Evolutionary conservation across 1,140 invertebrate species (phyloP).

Genomic region (Harlomillsia oculata): DNA sequence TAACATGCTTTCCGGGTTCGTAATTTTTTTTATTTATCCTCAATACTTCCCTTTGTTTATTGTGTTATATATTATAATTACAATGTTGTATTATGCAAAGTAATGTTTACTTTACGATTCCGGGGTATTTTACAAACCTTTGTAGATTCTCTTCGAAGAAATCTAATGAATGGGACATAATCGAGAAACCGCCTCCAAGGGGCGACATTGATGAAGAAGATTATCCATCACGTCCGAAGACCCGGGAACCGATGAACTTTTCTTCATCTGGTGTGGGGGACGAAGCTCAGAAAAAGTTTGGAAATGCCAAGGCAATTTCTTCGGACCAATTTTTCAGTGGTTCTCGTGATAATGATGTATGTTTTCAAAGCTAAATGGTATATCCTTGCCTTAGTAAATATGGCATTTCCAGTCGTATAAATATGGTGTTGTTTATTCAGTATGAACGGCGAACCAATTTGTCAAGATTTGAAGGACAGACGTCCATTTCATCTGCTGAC

Average conservation of each 20-base stretch:
- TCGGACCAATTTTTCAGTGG: slow-evolving; percentile 91
- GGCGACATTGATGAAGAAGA: slow-evolving; percentile 17
- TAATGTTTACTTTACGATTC: no score
- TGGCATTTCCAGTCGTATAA: no score
- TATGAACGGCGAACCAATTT: slow-evolving; percentile 58
- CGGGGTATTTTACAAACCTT: no score
- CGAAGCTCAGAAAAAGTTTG: slow-evolving; percentile 88
- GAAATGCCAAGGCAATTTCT: slow-evolving; percentile 91
- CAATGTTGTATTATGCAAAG: no score
- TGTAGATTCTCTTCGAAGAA: slow-evolving; percentile 11
- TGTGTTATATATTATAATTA: no score
- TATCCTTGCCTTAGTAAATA: no score
- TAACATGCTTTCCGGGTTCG: not conserved
- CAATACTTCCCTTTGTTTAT: no score
- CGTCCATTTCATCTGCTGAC: slow-evolving; percentile 89
- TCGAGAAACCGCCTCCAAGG: slow-evolving; percentile 12
- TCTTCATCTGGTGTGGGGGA: slow-evolving; percentile 38
- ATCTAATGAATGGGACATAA: slow-evolving; percentile 26
- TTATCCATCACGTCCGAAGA: slow-evolving; percentile 15
- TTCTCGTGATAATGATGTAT: slow-evolving; percentile 54
- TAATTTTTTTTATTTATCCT: not conserved
- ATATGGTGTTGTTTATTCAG: slow-evolving; percentile 39
- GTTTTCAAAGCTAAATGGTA: no score
- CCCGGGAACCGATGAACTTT: slow-evolving; percentile 17
- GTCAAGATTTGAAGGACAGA: slow-evolving; percentile 74